phyloP scores from a whole-genome alignment of 1,140 invertebrate species.

The Hetaerina americana region DNA sequence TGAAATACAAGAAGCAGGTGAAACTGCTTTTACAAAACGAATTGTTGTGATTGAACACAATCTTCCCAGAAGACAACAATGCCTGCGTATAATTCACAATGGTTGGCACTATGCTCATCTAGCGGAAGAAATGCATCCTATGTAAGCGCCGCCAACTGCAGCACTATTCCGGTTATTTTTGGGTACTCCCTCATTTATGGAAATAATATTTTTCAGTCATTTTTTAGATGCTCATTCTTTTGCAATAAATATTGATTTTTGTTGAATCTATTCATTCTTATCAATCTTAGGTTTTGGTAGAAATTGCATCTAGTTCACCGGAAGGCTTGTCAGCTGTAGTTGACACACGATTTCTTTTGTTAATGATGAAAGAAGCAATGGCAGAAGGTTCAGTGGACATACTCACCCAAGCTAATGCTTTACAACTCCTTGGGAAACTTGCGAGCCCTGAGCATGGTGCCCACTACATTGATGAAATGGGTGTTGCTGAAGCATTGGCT shows the following conservation, averaged over 20 bases:
- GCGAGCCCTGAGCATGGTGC: slow-evolving; percentile 52
- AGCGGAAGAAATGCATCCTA: too few species aligned
- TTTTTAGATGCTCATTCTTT: slow-evolving; percentile 13
- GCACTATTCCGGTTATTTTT: too few species aligned
- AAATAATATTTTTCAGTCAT: slow-evolving; percentile 13
- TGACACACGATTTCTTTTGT: slow-evolving; percentile 46
- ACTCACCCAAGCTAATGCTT: slow-evolving; percentile 57
- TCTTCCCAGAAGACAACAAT: too few species aligned
- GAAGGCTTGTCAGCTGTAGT: slow-evolving; percentile 38
- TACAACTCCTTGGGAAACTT: slow-evolving; percentile 60
- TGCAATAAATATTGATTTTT: not conserved
- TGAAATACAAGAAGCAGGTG: too few species aligned
- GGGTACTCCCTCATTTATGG: too few species aligned
- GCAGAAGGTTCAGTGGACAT: slow-evolving; percentile 46
- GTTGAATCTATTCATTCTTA: slow-evolving; percentile 21
- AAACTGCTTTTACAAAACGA: too few species aligned
- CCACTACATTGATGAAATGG: slow-evolving; percentile 49
- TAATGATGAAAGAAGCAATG: slow-evolving; percentile 46
- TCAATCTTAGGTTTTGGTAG: slow-evolving; percentile 49
- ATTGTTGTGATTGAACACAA: too few species aligned
- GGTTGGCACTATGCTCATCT: too few species aligned
- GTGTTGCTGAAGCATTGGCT: slow-evolving; percentile 46
- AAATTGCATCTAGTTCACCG: slow-evolving; percentile 43
- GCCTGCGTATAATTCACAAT: too few species aligned
- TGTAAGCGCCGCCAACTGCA: too few species aligned